Percentiles rank a stretch among this genome's conserved stretches.
These are phyloP conservation scores for Erebia ligea DNA, from an alignment of 2,888 invertebrate genomes.

Conservation along the genomic window DNA sequence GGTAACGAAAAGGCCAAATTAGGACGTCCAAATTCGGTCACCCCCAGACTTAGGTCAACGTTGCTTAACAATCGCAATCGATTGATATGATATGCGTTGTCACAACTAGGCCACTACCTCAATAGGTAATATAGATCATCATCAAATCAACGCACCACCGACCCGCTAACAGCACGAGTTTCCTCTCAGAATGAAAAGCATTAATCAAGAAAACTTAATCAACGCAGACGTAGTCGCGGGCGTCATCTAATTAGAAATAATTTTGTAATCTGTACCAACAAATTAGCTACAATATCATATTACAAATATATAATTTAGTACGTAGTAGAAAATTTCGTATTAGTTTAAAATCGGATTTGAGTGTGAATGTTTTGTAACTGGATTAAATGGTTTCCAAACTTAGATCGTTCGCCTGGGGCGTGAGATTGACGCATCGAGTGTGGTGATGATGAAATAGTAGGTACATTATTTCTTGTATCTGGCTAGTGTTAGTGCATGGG, in stretches of 20 bases:
- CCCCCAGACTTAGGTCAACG: too few relatives aligned
- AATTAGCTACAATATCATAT: not conserved
- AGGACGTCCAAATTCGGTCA: too few relatives aligned
- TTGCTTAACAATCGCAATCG: too few relatives aligned
- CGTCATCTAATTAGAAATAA: too few relatives aligned
- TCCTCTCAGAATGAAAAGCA: too few relatives aligned
- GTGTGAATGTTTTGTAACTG: conserved; percentile 15
- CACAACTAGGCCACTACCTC: too few relatives aligned
- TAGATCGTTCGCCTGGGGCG: conserved; percentile 5
- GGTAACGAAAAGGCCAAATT: too few relatives aligned
- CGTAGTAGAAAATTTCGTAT: conserved; percentile 11
- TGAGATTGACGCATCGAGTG: conserved; percentile 15
- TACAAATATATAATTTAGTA: conserved; percentile 6
- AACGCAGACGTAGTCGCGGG: too few relatives aligned
- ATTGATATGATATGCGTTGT: too few relatives aligned
- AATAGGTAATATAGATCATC: conserved; percentile 68
- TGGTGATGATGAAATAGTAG: conserved; percentile 4
- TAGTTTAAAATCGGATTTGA: conserved; percentile 17
- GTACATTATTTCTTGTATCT: conserved; percentile 8
- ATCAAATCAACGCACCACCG: too few relatives aligned
- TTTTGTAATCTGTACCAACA: not conserved
- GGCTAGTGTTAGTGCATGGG: not conserved
- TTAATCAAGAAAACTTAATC: too few relatives aligned
- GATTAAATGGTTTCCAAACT: conserved; percentile 21
- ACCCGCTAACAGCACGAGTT: too few relatives aligned